A percentile compares a stretch with the other conserved stretches of the same genome.
Evolutionary conservation across 2,113 vertebrate species (phyloP).

Genomic region (Regulus satrapa): DNA sequence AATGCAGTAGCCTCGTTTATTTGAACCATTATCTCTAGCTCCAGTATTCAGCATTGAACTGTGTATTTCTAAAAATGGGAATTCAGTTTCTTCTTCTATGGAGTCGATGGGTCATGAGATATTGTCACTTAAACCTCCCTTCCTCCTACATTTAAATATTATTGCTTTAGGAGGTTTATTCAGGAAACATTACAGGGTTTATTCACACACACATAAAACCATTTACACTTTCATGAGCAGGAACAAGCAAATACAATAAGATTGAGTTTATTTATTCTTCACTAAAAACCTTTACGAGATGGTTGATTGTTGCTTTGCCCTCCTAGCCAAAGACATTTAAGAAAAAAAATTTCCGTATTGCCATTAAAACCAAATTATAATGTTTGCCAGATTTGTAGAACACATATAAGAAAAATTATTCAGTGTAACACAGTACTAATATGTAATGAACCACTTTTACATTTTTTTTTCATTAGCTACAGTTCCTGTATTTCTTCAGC

Average conservation of each 20-base stretch:
- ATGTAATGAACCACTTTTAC: slow-evolving; percentile 53
- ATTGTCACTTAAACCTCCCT: neutral
- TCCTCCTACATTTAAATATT: neutral
- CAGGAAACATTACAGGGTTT: slow-evolving; percentile 3
- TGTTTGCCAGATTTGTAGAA: slow-evolving; percentile 53
- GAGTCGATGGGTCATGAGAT: neutral
- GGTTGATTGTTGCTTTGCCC: neutral
- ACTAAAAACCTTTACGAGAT: slow-evolving; percentile 2
- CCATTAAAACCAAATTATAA: slow-evolving; percentile 54
- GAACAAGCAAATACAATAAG: slow-evolving; percentile 15
- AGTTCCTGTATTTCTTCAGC: too few relatives aligned
- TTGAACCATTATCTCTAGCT: neutral
- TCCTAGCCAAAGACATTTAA: slow-evolving; percentile 41
- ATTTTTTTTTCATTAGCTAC: too few relatives aligned
- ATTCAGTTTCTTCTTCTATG: neutral
- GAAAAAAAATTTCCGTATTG: slow-evolving; percentile 53
- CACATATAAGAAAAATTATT: slow-evolving; percentile 41
- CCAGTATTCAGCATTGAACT: neutral
- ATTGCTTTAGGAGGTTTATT: neutral
- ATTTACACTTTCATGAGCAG: slow-evolving; percentile 33
- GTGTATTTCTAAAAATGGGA: neutral
- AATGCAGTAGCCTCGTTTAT: neutral
- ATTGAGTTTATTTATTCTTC: slow-evolving; percentile 25
- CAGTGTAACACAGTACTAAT: slow-evolving; percentile 34
- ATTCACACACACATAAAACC: slow-evolving; percentile 22